A percentile compares a stretch with the other conserved stretches of the same genome.
phyloP scores from a whole-genome alignment of 2,113 vertebrate genomes.

The Phylloscopus whistleri region DNA sequence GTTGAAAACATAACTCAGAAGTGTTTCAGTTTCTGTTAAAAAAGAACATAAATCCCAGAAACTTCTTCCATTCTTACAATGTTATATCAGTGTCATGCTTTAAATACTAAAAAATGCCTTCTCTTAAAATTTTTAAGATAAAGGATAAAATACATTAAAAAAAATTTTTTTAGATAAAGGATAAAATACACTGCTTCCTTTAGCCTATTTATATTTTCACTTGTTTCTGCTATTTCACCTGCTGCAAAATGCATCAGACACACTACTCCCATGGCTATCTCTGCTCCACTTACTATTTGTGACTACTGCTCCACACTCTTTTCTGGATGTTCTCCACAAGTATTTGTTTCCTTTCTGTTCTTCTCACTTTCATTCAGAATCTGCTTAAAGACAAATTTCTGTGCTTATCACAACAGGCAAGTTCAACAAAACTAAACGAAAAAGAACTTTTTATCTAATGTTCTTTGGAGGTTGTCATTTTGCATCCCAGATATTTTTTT shows the following conservation, averaged over 20 bases:
- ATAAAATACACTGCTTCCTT: background rate
- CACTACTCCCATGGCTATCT: background rate
- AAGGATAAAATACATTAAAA: background rate
- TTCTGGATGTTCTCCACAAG: background rate
- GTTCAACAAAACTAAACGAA: background rate
- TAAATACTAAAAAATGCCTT: background rate
- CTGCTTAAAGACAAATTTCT: background rate
- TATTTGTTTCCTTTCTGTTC: background rate
- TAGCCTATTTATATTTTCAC: background rate
- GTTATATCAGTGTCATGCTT: background rate
- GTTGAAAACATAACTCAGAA: no score
- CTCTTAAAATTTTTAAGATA: background rate
- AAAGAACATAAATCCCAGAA: background rate
- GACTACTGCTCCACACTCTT: background rate
- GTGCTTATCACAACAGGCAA: background rate
- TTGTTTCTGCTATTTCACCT: background rate
- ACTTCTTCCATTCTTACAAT: background rate
- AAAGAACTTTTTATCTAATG: background rate
- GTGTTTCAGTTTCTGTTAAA: background rate
- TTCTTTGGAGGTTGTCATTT: background rate
- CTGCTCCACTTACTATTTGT: background rate
- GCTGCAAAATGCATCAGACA: background rate
- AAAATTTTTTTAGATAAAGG: no score
- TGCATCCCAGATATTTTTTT: background rate
- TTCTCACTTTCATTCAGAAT: background rate